Evolutionary conservation across 2,888 invertebrate genomes (phyloP).

Genomic region (Tribolium freemani): DNA sequence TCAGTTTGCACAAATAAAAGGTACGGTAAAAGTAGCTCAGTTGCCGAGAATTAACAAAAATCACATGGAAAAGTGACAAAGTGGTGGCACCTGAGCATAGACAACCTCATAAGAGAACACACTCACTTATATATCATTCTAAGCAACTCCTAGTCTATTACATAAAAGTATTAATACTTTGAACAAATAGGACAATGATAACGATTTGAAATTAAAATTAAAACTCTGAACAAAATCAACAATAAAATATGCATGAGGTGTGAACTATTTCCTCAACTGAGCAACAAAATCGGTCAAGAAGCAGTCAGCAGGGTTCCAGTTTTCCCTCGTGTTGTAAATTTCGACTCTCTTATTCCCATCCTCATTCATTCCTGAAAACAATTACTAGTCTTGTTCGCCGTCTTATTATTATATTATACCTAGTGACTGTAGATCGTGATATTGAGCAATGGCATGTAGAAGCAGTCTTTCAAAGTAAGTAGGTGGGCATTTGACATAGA

Average conservation of each 20-base stretch:
- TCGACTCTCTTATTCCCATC: constrained; percentile 41
- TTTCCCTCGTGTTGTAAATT: constrained; percentile 47
- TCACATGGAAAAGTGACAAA: too few relatives aligned
- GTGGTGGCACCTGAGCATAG: too few relatives aligned
- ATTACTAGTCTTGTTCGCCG: too few relatives aligned
- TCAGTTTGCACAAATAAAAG: too few relatives aligned
- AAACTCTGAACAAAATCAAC: not conserved
- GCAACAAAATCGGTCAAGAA: constrained; percentile 56
- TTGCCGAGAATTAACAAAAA: too few relatives aligned
- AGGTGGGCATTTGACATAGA: constrained; percentile 54
- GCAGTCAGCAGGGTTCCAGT: constrained; percentile 56
- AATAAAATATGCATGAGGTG: not conserved
- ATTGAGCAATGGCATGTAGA: constrained; percentile 62
- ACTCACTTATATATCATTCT: too few relatives aligned
- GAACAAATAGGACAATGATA: not conserved
- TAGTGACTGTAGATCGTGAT: constrained; percentile 60
- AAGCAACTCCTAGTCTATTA: too few relatives aligned
- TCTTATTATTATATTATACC: too few relatives aligned
- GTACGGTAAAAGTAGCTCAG: too few relatives aligned
- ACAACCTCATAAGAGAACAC: too few relatives aligned
- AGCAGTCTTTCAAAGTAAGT: constrained; percentile 62
- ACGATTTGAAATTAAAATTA: not conserved
- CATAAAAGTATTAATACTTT: too few relatives aligned
- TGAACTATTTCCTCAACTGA: constrained; percentile 52
- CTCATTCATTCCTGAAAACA: constrained; percentile 39